These are phyloP conservation scores for Anguilla pacifica DNA, from an alignment of 2,797 vertebrate genomes.

Conservation along the genomic window DNA sequence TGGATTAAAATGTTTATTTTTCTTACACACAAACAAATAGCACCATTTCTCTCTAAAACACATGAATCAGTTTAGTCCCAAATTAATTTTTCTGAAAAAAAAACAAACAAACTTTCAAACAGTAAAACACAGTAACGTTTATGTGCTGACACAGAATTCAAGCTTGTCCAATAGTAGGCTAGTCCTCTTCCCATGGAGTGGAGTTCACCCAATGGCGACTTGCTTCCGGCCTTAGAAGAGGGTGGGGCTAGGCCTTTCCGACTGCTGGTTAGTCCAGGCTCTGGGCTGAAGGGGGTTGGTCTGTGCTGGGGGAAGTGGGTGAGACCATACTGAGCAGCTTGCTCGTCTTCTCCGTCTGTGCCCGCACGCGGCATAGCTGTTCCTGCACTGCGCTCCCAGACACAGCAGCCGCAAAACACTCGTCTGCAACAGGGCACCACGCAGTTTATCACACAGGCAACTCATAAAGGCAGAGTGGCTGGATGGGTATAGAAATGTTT, in stretches of 20 bases:
- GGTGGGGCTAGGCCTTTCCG: neutral
- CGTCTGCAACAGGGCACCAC: conserved; percentile 49
- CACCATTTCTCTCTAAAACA: neutral
- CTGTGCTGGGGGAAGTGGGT: conserved; percentile 37
- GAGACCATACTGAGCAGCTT: conserved; percentile 52
- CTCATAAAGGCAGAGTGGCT: neutral
- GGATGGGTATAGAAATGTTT: neutral
- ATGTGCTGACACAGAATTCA: neutral
- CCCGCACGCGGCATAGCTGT: conserved; percentile 50
- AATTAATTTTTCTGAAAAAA: conserved; percentile 20
- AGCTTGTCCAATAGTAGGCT: neutral
- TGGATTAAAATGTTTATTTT: neutral
- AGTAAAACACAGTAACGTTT: conserved; percentile 24
- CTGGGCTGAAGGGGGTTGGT: conserved; percentile 20
- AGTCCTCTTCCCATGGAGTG: neutral
- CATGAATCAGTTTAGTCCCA: neutral
- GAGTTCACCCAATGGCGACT: neutral
- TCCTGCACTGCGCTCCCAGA: conserved; percentile 48
- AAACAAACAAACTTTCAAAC: conserved; percentile 20
- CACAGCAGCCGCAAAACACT: conserved; percentile 47
- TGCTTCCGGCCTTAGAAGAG: neutral
- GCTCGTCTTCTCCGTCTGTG: conserved; percentile 56
- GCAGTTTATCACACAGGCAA: conserved; percentile 21
- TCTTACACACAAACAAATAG: neutral
- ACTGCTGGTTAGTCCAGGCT: neutral